These are phyloP conservation scores for Pollachius pollachius DNA, from an alignment of 2,113 vertebrate genomes.

Conservation along the genomic window DNA sequence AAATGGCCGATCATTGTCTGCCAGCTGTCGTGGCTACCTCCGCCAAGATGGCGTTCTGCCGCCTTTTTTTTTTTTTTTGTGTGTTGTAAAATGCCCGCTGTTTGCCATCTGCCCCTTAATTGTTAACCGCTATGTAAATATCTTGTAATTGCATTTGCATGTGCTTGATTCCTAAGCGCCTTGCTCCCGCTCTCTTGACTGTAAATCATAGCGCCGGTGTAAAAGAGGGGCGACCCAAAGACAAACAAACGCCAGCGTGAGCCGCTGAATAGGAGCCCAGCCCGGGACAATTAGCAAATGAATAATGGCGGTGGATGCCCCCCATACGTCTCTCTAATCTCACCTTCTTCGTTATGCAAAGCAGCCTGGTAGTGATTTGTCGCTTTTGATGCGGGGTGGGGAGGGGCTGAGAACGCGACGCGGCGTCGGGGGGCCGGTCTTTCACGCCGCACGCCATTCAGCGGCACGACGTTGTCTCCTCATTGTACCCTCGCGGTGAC, in stretches of 20 bases:
- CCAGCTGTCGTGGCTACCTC: conserved; percentile 68
- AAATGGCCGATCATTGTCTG: conserved; percentile 76
- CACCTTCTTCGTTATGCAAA: conserved; percentile 55
- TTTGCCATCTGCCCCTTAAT: conserved; percentile 78
- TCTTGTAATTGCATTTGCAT: conserved; percentile 83
- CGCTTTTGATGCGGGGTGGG: conserved; percentile 50
- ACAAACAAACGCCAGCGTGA: conserved; percentile 16
- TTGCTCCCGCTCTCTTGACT: conserved; percentile 5
- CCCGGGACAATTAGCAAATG: conserved; percentile 62
- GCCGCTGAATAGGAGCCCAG: conserved; percentile 54
- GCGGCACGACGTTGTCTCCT: conserved; percentile 55
- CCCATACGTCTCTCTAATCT: conserved; percentile 48
- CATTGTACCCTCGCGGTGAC: conserved; percentile 74
- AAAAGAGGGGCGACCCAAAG: conserved; percentile 19
- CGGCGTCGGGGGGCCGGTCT: conserved; percentile 5
- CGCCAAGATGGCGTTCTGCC: conserved; percentile 77
- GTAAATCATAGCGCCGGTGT: conserved; percentile 54
- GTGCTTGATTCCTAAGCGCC: conserved; percentile 47
- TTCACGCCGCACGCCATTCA: conserved; percentile 27
- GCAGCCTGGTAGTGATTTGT: conserved; percentile 37
- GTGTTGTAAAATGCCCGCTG: conserved; percentile 52
- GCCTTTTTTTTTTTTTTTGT: conserved; percentile 30
- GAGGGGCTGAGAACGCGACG: conserved; percentile 26
- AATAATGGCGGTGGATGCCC: conserved; percentile 43
- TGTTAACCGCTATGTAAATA: conserved; percentile 81